phyloP scores from a whole-genome alignment of 2,888 invertebrate species.

The Tolmerus cingulatus region DNA sequence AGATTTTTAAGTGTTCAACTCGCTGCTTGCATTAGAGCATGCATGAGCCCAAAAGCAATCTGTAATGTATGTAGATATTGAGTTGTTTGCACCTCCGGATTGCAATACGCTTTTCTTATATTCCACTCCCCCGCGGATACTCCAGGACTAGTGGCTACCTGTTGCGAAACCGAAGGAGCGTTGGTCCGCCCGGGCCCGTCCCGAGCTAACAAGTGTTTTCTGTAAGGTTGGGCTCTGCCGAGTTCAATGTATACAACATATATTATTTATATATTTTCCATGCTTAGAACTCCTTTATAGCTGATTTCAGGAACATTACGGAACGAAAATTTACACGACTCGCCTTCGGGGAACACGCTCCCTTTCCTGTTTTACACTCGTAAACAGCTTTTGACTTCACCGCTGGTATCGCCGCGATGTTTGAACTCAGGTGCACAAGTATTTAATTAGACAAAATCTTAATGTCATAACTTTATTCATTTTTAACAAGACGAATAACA shows the following conservation, averaged over 20 bases:
- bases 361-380: background rate
- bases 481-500: constrained; percentile 42
- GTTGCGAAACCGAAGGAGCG: constrained; percentile 25
- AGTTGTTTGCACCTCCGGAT: constrained; percentile 39
- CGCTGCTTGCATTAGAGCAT: background rate
- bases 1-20: background rate
- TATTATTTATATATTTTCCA: constrained; percentile 48
- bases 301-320: constrained; percentile 47
- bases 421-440: constrained; percentile 47
- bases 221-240: background rate
- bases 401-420: constrained; percentile 23
- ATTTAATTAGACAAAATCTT: constrained; percentile 47
- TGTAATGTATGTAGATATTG: constrained; percentile 39
- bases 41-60: background rate
- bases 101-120: constrained; percentile 44
- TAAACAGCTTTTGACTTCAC: constrained; percentile 19
- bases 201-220: background rate
- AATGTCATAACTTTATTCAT: constrained; percentile 47
- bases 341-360: constrained; percentile 28
- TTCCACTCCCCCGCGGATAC: constrained; percentile 31
- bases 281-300: constrained; percentile 47
- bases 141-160: constrained; percentile 47
- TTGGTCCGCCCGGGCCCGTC: background rate
- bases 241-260: constrained; percentile 44
- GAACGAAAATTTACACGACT: constrained; percentile 47